Evolutionary conservation across 2,888 invertebrate genomes (phyloP).

Genomic region (Pycnomerus fuliginosus): DNA sequence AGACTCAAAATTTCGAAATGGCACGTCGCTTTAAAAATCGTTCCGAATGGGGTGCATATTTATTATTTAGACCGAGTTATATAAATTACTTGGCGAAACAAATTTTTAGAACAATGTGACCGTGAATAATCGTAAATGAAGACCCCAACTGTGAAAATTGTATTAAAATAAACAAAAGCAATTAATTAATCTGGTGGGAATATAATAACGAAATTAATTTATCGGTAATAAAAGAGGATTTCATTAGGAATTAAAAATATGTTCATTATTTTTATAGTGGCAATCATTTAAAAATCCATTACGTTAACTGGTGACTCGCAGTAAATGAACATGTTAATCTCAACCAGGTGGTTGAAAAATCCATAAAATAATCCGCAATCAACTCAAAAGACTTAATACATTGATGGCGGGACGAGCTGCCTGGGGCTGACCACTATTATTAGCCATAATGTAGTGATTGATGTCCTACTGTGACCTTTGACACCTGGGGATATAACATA

Average conservation of each 20-base stretch:
- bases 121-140: slow-evolving; percentile 1
- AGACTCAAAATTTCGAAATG: not conserved
- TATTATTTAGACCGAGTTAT: slow-evolving; percentile 4
- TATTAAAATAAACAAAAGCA: slow-evolving; percentile 3
- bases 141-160: slow-evolving; percentile 2
- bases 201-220: slow-evolving; percentile 7
- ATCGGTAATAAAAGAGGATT: slow-evolving; percentile 9
- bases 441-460: slow-evolving; percentile 49
- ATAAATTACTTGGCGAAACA: slow-evolving; percentile 1
- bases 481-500: slow-evolving; percentile 46
- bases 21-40: too few relatives aligned
- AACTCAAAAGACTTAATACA: slow-evolving; percentile 7
- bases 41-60: slow-evolving; percentile 5
- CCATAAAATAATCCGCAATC: slow-evolving; percentile 21
- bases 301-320: slow-evolving; percentile 20
- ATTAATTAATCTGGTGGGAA: not conserved
- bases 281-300: slow-evolving; percentile 25
- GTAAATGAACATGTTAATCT: slow-evolving; percentile 21
- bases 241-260: slow-evolving; percentile 7
- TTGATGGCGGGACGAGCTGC: slow-evolving; percentile 17
- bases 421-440: slow-evolving; percentile 38
- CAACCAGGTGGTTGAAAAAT: slow-evolving; percentile 25
- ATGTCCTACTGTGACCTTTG: slow-evolving; percentile 49
- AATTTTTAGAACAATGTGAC: slow-evolving; percentile 1
- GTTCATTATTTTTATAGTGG: slow-evolving; percentile 18